Conservation (phyloP, 2,113 vertebrate species). For the Oncorhynchus kisutch region DNA sequence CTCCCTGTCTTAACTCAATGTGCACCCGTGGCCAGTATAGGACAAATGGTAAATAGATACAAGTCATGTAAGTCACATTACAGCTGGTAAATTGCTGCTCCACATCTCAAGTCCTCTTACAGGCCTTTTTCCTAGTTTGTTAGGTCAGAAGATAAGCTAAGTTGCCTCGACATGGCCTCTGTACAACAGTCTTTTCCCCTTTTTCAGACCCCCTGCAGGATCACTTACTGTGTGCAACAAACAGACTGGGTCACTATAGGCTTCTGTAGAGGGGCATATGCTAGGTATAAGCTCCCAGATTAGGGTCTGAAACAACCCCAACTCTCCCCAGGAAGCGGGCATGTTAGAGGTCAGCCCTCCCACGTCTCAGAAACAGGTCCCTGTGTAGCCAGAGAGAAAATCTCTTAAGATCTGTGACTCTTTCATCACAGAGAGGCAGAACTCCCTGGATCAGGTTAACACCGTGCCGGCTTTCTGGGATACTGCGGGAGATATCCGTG, state of each 20-base stretch:
- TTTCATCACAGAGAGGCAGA: conserved; percentile 24
- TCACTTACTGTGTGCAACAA: neutral
- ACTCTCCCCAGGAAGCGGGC: conserved; percentile 12
- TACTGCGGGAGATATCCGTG: conserved; percentile 35
- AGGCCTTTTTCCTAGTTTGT: neutral
- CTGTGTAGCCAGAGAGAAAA: conserved; percentile 10
- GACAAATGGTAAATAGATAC: neutral
- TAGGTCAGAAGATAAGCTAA: neutral
- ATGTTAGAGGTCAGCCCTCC: conserved; percentile 20
- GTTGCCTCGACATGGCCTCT: neutral
- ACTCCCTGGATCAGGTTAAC: conserved; percentile 28
- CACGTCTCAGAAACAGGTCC: neutral
- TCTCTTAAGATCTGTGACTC: conserved; percentile 24
- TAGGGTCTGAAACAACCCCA: conserved; percentile 13
- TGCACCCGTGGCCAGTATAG: too few species aligned
- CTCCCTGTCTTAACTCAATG: neutral
- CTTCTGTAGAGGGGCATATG: neutral
- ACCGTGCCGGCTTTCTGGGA: conserved; percentile 12
- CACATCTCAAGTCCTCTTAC: neutral
- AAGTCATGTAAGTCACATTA: neutral
- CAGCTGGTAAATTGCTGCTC: neutral
- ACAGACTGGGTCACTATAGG: neutral
- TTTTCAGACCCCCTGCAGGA: neutral
- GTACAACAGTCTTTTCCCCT: neutral
- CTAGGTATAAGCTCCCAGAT: conserved; percentile 13